Conservation (phyloP, 2,113 vertebrate genomes). For the Notarius quadriscutis region DNA sequence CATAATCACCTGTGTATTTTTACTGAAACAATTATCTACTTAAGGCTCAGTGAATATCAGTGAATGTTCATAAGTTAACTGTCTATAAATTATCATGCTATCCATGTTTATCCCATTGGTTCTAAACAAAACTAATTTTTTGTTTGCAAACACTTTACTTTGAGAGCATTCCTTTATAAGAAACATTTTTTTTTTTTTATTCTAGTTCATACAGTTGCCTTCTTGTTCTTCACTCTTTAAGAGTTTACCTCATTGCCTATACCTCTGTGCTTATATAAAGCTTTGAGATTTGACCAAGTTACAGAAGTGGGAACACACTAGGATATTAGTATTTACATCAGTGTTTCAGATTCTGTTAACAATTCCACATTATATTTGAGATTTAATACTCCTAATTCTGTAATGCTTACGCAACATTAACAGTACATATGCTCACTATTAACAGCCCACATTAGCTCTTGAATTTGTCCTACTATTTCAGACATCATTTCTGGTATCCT, state of each 20-base stretch:
- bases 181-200: neutral
- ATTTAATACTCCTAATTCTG: neutral
- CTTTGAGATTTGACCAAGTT: conserved; percentile 31
- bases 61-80: neutral
- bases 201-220: conserved; percentile 10
- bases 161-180: neutral
- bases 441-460: neutral
- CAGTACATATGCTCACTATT: conserved; percentile 6
- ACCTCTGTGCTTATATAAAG: conserved; percentile 10
- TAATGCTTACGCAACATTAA: neutral
- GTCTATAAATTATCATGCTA: neutral
- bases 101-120: neutral
- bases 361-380: neutral
- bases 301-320: neutral
- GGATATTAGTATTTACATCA: neutral
- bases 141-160: neutral
- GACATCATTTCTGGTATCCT: conserved; percentile 23
- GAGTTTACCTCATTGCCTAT: conserved; percentile 36
- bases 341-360: neutral
- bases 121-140: neutral
- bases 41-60: too few relatives aligned
- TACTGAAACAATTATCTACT: too few relatives aligned
- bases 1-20: too few relatives aligned
- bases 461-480: conserved; percentile 25
- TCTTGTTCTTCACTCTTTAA: conserved; percentile 23